These are phyloP conservation scores for Thaumatotibia leucotreta DNA, from an alignment of 1,140 invertebrate genomes.

Conservation along the genomic window DNA sequence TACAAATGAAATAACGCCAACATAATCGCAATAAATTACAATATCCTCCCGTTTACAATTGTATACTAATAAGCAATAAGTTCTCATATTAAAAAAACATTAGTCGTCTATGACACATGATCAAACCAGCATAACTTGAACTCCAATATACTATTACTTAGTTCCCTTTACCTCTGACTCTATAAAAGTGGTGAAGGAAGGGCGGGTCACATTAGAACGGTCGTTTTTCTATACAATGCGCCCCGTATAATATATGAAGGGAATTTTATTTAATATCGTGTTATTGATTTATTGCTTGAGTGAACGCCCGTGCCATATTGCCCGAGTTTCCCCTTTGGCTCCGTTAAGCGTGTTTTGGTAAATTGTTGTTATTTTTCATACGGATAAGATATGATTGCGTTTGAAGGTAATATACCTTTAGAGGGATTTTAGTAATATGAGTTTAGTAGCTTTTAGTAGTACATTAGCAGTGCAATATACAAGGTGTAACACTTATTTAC, in stretches of 20 bases:
- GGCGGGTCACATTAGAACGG: slow-evolving; percentile 26
- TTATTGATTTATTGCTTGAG: slow-evolving; percentile 55
- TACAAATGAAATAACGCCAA: neutral
- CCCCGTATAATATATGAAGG: slow-evolving; percentile 45
- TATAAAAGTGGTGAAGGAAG: slow-evolving; percentile 2
- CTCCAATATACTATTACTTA: slow-evolving; percentile 8
- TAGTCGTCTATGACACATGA: slow-evolving; percentile 41
- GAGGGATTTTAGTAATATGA: neutral
- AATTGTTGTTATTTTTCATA: slow-evolving; percentile 12
- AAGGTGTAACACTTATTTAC: too few species aligned
- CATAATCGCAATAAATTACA: slow-evolving; percentile 11
- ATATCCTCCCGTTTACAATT: slow-evolving; percentile 30
- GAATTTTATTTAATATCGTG: slow-evolving; percentile 57
- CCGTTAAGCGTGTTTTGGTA: slow-evolving; percentile 5
- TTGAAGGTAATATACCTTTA: neutral
- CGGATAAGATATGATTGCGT: neutral
- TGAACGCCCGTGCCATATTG: slow-evolving; percentile 39
- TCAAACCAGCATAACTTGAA: slow-evolving; percentile 21
- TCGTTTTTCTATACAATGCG: slow-evolving; percentile 42
- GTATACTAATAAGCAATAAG: slow-evolving; percentile 43
- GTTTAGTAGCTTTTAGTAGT: too few species aligned
- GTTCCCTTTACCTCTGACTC: neutral
- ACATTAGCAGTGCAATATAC: too few species aligned
- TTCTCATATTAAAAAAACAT: slow-evolving; percentile 46
- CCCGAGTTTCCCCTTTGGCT: slow-evolving; percentile 32